A percentile compares a stretch with the other conserved stretches of the same genome.
Conservation (phyloP, 2,888 invertebrate genomes). For the Acrobasis repandana region DNA sequence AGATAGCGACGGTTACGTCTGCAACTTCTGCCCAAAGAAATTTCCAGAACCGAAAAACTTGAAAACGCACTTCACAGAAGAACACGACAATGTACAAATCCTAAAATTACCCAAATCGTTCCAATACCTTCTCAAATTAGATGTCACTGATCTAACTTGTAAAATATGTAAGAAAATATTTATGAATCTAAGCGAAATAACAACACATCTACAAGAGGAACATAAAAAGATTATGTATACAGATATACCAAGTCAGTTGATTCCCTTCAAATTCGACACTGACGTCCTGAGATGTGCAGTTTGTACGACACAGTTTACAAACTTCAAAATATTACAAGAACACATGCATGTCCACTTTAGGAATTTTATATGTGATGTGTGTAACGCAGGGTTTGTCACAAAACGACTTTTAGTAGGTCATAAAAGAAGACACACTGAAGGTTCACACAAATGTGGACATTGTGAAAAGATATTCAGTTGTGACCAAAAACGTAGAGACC, state of each 20-base stretch:
- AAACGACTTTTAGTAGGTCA: constrained; percentile 35
- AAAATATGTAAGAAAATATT: constrained; percentile 38
- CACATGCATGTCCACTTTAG: constrained; percentile 49
- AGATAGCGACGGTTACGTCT: constrained; percentile 35
- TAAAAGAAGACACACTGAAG: constrained; percentile 37
- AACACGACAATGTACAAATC: constrained; percentile 37
- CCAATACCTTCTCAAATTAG: constrained; percentile 43
- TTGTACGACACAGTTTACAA: constrained; percentile 38
- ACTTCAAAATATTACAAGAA: constrained; percentile 42
- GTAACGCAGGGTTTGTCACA: constrained; percentile 42
- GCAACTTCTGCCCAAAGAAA: constrained; percentile 43
- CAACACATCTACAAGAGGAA: constrained; percentile 41
- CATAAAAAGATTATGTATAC: constrained; percentile 44
- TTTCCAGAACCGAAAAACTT: constrained; percentile 40
- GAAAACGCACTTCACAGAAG: constrained; percentile 42
- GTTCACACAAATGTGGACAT: constrained; percentile 62
- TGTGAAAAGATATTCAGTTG: constrained; percentile 64
- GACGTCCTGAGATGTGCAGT: constrained; percentile 46
- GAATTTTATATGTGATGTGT: constrained; percentile 43
- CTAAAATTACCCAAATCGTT: constrained; percentile 32
- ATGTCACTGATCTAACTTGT: constrained; percentile 46
- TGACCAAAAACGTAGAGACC: constrained; percentile 40
- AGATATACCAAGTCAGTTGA: constrained; percentile 50
- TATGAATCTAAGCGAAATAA: constrained; percentile 41
- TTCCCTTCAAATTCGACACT: constrained; percentile 55